Base-by-base conservation (phyloP, 2,888 invertebrate species). In the Orthonychiurus folsomi region DNA sequence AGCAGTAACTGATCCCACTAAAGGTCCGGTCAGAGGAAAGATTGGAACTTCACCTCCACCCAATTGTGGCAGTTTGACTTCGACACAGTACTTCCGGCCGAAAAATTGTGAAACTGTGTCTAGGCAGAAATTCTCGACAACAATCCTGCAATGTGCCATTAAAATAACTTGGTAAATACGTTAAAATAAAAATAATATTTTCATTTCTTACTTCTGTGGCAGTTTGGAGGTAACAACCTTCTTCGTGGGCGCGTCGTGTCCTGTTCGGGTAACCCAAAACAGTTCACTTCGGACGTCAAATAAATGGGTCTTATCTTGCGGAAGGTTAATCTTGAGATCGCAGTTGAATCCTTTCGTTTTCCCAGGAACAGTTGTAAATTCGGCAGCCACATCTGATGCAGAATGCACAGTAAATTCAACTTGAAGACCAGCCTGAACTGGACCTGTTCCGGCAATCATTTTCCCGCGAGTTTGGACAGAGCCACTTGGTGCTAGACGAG, bases 281-380 rank as follows among this genome's bases (percentile, higher is more conserved):
- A 78, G 75, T 75, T 78, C 66, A 75, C 78, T 69, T 76, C 76
- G 84, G 1, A 88, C 80, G 20, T 85, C 84, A 24, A 93, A 75
- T 1, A 94, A 78, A 74, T 93, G 88, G 73, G 92, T 87, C 71
- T 88, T 88, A 61, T 87, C 84, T 53, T 89, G 81, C 0, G 93
- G 93, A 2, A 91, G 77, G 5, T 86, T 85, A 50, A 91, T 76
- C 73, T 87, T 86, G 0, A 93, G 76, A 73, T 89, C 88, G 52
- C 93, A 79, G 62, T 81, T 80, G 1, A 86, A 86, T 47, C 84
- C 81, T 55, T 81, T 76, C 18, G 83, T 74, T 62, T 37, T 37
- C 37, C 37, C 37, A 9, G 37, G 37, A 37, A 37, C 37, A 5
- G 15, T 37, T 37, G 37, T 52, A 12, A 52, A n/a, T 52, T 84